Evolutionary conservation across 1,140 invertebrate genomes (phyloP).

Genomic region (Scaptomyza montana): DNA sequence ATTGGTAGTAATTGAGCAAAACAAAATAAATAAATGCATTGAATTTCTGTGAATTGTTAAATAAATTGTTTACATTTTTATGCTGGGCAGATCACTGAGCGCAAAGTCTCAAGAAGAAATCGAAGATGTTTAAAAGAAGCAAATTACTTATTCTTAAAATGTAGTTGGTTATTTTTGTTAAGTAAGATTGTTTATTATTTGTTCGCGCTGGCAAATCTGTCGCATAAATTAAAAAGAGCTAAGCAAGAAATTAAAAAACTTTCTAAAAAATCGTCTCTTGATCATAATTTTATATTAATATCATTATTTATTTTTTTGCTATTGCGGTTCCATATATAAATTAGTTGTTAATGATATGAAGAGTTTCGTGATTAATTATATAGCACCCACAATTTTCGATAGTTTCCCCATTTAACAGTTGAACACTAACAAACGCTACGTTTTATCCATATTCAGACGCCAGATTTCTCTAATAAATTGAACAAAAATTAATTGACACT

Average conservation of each 20-base stretch:
- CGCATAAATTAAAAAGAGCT: no score
- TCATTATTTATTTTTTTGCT: neutral
- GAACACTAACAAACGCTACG: constrained; percentile 17
- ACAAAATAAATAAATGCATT: neutral
- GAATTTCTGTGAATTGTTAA: neutral
- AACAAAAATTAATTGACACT: neutral
- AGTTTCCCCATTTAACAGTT: constrained; percentile 26
- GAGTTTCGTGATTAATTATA: neutral
- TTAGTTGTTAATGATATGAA: neutral
- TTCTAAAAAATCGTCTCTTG: neutral
- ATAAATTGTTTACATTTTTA: neutral
- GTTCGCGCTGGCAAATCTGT: no score
- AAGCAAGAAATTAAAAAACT: no score
- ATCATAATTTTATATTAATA: neutral
- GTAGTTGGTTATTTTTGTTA: no score
- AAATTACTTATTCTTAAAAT: no score
- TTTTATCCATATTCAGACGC: constrained; percentile 14
- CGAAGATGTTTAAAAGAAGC: neutral
- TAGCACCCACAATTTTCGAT: constrained; percentile 18
- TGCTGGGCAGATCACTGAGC: neutral
- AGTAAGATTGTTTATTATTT: no score
- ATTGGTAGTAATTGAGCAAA: neutral
- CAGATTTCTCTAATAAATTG: constrained; percentile 6
- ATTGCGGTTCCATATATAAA: neutral
- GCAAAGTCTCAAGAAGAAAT: no score